Conservation (phyloP, 92 coral and sea anemone genomes). For the Zoanthus solanderi region DNA sequence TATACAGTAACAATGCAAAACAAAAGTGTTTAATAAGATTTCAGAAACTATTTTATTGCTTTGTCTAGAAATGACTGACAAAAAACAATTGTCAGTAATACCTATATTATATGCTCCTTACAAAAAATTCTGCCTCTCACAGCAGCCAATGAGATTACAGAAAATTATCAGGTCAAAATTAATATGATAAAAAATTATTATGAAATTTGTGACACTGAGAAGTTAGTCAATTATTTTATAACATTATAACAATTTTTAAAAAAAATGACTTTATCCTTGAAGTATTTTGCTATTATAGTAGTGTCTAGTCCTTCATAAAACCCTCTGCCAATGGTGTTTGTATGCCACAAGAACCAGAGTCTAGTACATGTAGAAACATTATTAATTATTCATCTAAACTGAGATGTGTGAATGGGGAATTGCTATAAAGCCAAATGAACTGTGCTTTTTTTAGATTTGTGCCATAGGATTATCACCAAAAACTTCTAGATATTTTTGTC, state of each 20-base stretch:
- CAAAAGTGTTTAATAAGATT: no score
- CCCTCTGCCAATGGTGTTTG: neutral
- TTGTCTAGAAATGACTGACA: no score
- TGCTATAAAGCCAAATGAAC: constrained; percentile 16
- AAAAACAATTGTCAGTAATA: no score
- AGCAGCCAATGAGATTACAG: no score
- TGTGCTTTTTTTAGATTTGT: neutral
- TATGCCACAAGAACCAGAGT: neutral
- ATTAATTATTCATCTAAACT: constrained; percentile 30
- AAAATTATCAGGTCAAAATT: no score
- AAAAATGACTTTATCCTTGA: constrained; percentile 45
- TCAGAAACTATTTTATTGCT: no score
- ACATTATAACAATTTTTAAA: neutral
- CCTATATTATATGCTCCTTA: no score
- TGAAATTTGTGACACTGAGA: no score
- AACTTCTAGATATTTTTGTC: neutral
- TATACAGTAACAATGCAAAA: no score
- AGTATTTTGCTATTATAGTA: constrained; percentile 63
- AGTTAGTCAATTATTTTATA: no score
- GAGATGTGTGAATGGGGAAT: constrained; percentile 20
- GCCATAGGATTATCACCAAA: neutral
- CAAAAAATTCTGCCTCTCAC: no score
- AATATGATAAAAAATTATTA: no score
- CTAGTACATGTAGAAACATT: neutral
- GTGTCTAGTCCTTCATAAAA: constrained; percentile 56